A percentile compares a stretch with the other conserved stretches of the same genome.
phyloP scores from a whole-genome alignment of 2,797 vertebrate genomes.

The Microctenopoma lineatum region DNA sequence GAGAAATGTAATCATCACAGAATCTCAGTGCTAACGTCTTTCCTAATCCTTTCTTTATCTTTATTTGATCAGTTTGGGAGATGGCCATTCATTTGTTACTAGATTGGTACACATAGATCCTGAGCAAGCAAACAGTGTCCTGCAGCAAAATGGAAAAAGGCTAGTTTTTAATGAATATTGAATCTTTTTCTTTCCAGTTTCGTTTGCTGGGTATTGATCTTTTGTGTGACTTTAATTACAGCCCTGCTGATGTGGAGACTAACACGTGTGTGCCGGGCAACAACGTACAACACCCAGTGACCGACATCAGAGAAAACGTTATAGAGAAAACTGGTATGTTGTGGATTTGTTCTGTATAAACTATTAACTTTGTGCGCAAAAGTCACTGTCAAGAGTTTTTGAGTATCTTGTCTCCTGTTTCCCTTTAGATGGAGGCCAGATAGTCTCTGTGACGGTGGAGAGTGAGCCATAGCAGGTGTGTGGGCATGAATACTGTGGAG shows the following conservation, averaged over 20 bases:
- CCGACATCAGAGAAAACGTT: conserved; percentile 25
- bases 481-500: not conserved
- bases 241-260: conserved; percentile 82
- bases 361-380: not conserved
- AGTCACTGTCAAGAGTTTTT: not conserved
- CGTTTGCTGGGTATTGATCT: conserved; percentile 24
- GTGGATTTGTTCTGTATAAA: not conserved
- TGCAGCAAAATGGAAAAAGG: conserved; percentile 91
- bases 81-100: conserved; percentile 94
- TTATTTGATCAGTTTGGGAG: conserved; percentile 85
- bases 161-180: conserved; percentile 22
- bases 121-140: conserved; percentile 87
- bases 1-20: not conserved
- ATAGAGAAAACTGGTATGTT: conserved; percentile 58
- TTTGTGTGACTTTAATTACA: conserved; percentile 62
- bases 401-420: conserved; percentile 39
- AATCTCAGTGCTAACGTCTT: conserved; percentile 3
- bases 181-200: not conserved
- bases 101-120: conserved; percentile 91
- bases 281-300: conserved; percentile 82
- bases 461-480: conserved; percentile 82
- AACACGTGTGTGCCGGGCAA: conserved; percentile 45
- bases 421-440: conserved; percentile 86
- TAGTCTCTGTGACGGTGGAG: conserved; percentile 88
- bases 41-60: not conserved